Evolutionary conservation across 64 coral and sea anemone genomes (phyloP), one percentile per base, ranked within the genome.

Genomic region (Pocillopora verrucosa): DNA sequence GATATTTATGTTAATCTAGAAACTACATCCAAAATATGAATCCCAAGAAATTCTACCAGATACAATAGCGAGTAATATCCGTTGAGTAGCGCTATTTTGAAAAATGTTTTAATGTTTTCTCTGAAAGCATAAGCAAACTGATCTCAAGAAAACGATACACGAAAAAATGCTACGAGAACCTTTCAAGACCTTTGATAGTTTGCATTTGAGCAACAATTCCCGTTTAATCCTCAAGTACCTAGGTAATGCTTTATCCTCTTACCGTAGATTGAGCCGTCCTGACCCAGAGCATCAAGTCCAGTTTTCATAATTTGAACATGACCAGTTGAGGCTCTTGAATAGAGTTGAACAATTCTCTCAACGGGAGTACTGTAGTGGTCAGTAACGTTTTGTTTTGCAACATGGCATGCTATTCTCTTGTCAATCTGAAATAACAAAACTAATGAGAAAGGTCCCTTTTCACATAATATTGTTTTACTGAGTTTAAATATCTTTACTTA

Each of bases 291-390:
- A 22, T 91, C 37, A 17, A 91, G 22, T 20, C 61, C 80, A 17
- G 73, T 61, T 75, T 76, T 85, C 11, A 63, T 64, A 11, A 91
- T 56, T 63, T 91, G 89, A 56, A 91, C 34, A 72, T 91, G 89
- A 10, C 20, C 19, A 19, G 36, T 19, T 1, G 89, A 91, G 1
- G 79, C 80, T 65, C 72, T 91, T n/a, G 89, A 91, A 76, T 84
- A 91, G 3, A 91, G 51, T 41, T 16, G 80, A 91, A 83, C 82
- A 51, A 24, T 58, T 72, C 64, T 70, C 17, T 85, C 56, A 13
- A 57, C 17, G 16, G 82, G 64, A 72, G 16, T 37, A 56, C 56
- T 85, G 64, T 85, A 56, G 9, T 16, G 22, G 65, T 85, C 82
- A 19, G 82, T 72, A n/a, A 57, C n/a, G 5, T 36, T n/a, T 13